phyloP scores from a whole-genome alignment of 2,797 vertebrate species.

The Sebastes kiyomatsui region DNA sequence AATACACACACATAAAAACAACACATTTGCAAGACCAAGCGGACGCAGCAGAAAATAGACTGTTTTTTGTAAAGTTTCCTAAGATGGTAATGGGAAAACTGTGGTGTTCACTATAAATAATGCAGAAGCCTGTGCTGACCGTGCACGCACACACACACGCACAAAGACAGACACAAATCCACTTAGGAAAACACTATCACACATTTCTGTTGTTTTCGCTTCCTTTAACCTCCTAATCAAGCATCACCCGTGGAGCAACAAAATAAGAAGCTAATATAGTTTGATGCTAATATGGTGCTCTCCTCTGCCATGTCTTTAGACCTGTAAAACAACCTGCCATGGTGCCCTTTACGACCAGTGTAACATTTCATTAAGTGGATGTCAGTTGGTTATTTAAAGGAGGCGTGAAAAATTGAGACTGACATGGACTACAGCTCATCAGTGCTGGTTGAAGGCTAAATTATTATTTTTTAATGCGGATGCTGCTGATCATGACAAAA shows the following conservation, averaged over 20 bases:
- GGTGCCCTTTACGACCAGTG: background rate
- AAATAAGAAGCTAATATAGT: background rate
- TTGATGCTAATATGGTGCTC: background rate
- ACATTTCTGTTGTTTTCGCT: background rate
- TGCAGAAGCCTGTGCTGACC: constrained; percentile 26
- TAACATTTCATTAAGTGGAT: background rate
- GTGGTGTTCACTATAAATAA: constrained; percentile 60
- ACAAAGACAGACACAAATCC: background rate
- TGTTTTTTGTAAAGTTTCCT: constrained; percentile 22
- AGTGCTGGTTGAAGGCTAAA: background rate
- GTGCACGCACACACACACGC: background rate
- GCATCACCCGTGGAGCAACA: background rate
- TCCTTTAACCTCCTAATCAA: background rate
- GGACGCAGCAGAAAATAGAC: constrained; percentile 41
- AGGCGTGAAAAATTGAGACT: background rate
- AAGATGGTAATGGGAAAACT: constrained; percentile 37
- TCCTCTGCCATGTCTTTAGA: background rate
- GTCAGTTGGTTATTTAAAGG: background rate
- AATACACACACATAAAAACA: constrained; percentile 21
- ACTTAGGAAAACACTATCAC: background rate
- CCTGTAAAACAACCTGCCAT: background rate
- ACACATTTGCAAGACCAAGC: constrained; percentile 22
- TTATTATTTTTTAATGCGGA: background rate
- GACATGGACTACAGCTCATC: background rate
- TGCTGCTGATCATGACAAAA: background rate